These are phyloP conservation scores for Agrotis segetum DNA, from an alignment of 2,888 invertebrate species.

Conservation along the genomic window DNA sequence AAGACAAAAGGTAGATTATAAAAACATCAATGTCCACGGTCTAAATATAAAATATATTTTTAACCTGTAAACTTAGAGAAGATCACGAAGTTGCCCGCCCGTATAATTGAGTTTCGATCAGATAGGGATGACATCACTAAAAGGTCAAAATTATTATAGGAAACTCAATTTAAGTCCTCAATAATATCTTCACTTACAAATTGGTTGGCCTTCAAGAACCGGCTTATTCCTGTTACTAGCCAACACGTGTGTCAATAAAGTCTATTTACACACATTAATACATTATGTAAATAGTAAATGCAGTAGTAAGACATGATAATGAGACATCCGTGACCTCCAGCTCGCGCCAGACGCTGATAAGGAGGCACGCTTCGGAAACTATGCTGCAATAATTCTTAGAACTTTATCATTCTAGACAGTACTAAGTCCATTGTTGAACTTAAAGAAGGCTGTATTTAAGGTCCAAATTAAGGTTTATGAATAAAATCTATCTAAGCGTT, in stretches of 20 bases:
- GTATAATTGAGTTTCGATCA: constrained; percentile 29
- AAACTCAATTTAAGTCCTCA: constrained; percentile 26
- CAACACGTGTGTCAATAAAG: constrained; percentile 41
- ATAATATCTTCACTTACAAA: constrained; percentile 9
- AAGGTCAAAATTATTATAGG: constrained; percentile 17
- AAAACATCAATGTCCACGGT: constrained; percentile 2
- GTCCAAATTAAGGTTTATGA: background rate
- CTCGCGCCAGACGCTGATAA: constrained; percentile 52
- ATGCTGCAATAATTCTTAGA: constrained; percentile 17
- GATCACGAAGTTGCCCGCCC: constrained; percentile 26
- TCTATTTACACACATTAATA: constrained; percentile 1
- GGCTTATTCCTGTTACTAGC: background rate
- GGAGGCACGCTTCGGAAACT: constrained; percentile 40
- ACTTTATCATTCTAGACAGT: background rate
- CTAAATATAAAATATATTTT: background rate
- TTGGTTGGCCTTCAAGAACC: constrained; percentile 28
- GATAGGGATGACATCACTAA: constrained; percentile 2
- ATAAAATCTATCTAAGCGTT: background rate
- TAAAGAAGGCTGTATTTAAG: too few relatives aligned
- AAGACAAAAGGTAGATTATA: constrained; percentile 2
- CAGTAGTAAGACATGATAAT: constrained; percentile 30
- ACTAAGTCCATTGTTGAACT: background rate
- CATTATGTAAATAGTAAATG: constrained; percentile 23
- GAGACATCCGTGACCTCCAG: constrained; percentile 32
- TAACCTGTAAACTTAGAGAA: constrained; percentile 20